Evolutionary conservation across 2,113 vertebrate species (phyloP).

Genomic region (Lucifuga dentata): DNA sequence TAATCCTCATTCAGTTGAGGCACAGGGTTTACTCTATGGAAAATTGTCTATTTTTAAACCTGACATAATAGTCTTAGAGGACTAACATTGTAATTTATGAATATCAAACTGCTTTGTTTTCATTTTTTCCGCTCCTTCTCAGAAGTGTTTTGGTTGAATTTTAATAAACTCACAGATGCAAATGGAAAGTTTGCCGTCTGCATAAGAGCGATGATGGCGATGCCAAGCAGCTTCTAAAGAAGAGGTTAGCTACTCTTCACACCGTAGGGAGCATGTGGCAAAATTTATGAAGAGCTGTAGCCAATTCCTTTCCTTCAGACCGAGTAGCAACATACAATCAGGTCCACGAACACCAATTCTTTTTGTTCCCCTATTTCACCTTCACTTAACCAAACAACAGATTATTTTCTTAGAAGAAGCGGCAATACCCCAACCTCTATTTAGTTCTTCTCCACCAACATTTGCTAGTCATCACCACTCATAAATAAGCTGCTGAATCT

Average conservation of each 20-base stretch:
- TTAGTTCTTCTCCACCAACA: constrained; percentile 1
- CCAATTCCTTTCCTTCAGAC: constrained; percentile 21
- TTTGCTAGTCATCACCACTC: constrained; percentile 2
- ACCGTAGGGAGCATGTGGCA: constrained; percentile 12
- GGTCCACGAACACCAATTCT: neutral
- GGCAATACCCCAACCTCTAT: neutral
- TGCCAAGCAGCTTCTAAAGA: constrained; percentile 45
- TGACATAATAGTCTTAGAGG: constrained; percentile 78
- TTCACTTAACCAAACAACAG: constrained; percentile 14
- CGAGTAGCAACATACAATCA: neutral
- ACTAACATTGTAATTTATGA: constrained; percentile 78
- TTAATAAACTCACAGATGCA: constrained; percentile 52
- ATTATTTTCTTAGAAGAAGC: neutral
- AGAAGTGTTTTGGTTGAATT: constrained; percentile 56
- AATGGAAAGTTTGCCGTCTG: constrained; percentile 24
- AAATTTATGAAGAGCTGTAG: constrained; percentile 12
- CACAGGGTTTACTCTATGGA: constrained; percentile 58
- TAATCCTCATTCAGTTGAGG: constrained; percentile 61
- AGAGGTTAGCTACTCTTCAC: neutral
- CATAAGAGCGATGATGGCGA: constrained; percentile 38
- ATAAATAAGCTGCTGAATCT: constrained; percentile 10
- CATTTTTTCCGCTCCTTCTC: constrained; percentile 37
- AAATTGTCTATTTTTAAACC: constrained; percentile 79
- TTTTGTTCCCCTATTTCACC: constrained; percentile 23
- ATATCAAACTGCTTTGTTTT: constrained; percentile 70